Base-by-base conservation (phyloP, 2,888 invertebrate genomes). In the Odontothrips loti region DNA sequence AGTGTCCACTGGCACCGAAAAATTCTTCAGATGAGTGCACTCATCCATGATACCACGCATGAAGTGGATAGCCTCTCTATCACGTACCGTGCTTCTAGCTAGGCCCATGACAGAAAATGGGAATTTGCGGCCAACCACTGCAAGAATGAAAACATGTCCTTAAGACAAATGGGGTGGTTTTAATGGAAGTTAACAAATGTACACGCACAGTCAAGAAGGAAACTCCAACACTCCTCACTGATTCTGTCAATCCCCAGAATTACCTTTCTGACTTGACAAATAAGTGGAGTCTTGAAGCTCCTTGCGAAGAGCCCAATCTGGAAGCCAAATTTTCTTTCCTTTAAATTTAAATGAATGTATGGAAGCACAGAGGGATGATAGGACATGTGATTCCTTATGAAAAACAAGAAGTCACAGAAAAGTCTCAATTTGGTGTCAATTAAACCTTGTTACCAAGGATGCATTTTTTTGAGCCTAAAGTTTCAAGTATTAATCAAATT, bases 11-110 rank as follows among this genome's bases (percentile, higher is more conserved):
- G 95, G 95, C 23, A 93, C 89, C 2, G 96, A 94, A 86, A 97
- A 99, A 88, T 98, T 97, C 84, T 93, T 95, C 75, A 99, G 89
- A 88, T 98, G 98, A 0, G 99, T 99, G 87, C 97, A 99, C 87
- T 99, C 98, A 86, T 99, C 99, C 99, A 99, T 99, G 84, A 99
- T 93, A 0, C 98, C 97, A 80, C 95, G 90, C 98, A 99, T 98
- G 86, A 99, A 98, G 88, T 95, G 94, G 81, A 96, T 85, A 0
- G 96, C 95, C 87, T 96, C 95, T 23, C 23, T 27, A 75, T 75
- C 68, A 75, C 68, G 68, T 1, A 75, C 68, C 27, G 23, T 27
- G 27, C 23, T 75, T 23, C 23, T 23, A 12, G 23, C 12, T 10
- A 75, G 27, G 12, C 68, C 68, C 68, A 75, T 8, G 23, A 75